Evolutionary conservation across 1,140 invertebrate genomes (phyloP).

Genomic region (Leptinotarsa undecemlineata): DNA sequence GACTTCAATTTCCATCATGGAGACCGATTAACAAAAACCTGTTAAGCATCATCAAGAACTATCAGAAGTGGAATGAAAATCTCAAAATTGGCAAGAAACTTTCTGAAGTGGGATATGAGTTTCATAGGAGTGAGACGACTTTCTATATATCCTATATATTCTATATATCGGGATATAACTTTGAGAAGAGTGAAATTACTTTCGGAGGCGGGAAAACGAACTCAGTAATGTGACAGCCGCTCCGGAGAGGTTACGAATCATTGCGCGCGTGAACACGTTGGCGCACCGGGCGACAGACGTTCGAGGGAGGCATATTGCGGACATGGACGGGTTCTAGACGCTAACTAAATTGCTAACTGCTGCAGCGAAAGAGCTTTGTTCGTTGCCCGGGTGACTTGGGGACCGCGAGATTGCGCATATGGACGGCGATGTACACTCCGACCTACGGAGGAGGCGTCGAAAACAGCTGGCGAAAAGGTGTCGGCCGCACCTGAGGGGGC

Average conservation of each 20-base stretch:
- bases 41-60: too few relatives aligned
- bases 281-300: neutral
- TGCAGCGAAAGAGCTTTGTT: constrained; percentile 24
- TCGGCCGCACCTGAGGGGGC: neutral
- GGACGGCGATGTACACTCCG: neutral
- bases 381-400: constrained; percentile 24
- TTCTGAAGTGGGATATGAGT: too few relatives aligned
- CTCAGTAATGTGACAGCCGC: neutral
- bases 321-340: constrained; percentile 14
- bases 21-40: too few relatives aligned
- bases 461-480: constrained; percentile 8
- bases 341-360: constrained; percentile 17
- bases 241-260: neutral
- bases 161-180: neutral
- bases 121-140: too few relatives aligned
- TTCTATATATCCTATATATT: too few relatives aligned
- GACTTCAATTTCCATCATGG: too few relatives aligned
- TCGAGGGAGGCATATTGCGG: constrained; percentile 14
- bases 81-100: too few relatives aligned
- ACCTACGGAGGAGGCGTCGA: constrained; percentile 10
- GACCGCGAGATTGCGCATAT: constrained; percentile 17
- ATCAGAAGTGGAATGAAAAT: too few relatives aligned
- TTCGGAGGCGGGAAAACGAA: neutral
- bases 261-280: constrained; percentile 1
- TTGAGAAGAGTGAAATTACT: neutral